phyloP scores from a whole-genome alignment of 2,888 invertebrate genomes.

The Doris montereyensis region DNA sequence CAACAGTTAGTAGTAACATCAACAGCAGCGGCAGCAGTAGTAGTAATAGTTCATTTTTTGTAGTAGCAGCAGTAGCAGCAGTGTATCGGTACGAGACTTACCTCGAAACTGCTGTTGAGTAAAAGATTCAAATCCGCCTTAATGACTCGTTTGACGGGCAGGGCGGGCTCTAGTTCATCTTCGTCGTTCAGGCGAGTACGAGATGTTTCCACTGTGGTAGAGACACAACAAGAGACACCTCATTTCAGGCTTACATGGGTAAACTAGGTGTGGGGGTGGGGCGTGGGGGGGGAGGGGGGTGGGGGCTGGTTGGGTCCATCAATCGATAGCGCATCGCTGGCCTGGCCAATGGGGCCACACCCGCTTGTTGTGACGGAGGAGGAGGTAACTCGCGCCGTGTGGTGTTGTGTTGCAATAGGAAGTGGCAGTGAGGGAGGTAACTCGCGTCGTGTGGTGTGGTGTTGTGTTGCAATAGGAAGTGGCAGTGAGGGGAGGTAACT shows the following conservation, averaged over 20 bases:
- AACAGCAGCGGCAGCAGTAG: no score
- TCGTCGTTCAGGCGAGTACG: slow-evolving; percentile 59
- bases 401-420: neutral
- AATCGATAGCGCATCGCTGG: neutral
- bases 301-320: neutral
- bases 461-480: neutral
- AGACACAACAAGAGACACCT: neutral
- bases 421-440: neutral
- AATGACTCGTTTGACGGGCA: slow-evolving; percentile 80
- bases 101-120: slow-evolving; percentile 51
- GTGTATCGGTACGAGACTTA: slow-evolving; percentile 16
- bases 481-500: slow-evolving; percentile 2
- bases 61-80: no score
- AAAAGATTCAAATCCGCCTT: slow-evolving; percentile 84
- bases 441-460: neutral
- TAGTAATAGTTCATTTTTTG: no score
- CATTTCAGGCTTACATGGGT: neutral
- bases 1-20: no score
- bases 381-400: no score
- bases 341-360: neutral
- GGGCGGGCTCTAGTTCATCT: slow-evolving; percentile 65
- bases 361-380: no score
- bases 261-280: no score
- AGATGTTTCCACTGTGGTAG: slow-evolving; percentile 67
- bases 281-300: no score